Base-by-base conservation (phyloP, 2,797 vertebrate genomes). In the Eulemur rubriventer region DNA sequence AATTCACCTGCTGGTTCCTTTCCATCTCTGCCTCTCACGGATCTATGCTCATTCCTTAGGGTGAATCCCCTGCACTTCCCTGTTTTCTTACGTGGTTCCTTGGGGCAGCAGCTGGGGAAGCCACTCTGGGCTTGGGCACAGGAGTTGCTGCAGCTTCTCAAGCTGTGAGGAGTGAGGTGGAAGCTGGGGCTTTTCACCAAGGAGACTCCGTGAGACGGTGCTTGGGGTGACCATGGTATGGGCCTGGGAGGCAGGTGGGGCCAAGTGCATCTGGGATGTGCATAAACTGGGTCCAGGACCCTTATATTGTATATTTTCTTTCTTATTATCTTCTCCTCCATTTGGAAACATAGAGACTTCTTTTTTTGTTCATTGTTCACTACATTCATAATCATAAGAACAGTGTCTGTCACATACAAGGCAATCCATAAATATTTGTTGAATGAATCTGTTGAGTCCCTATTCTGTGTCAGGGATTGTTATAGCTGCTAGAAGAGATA, bases 341-440 rank as follows among this genome's bases (percentile, higher is more conserved):
- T 17, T 89, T 67, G 61, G 52, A 69, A 87, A 57, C 46, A 69
- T 8, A 67, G 41, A n/a, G 26, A 33, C 8, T 59, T 46, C 46
- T 93, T 90, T 24, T 83, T 94, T 88, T 78, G 38, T 79, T 86
- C 50, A 83, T 41, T 28, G 43, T 50, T 89, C 43, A 89, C 65
- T 38, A 1, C n/a, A 46, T 61, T 24, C 24, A 12, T 28, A 65
- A 80, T 78, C 52, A 33, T 14, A 79, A 83, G 41, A 84, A 81
- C 12, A 50, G 35, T 63, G 14, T 88, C 48, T 83, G 57, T 14
- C 30, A 69, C 61, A 28, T 63, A 57, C 13, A 38, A 89, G 18
- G 24, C 24, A 61, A 20, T 87, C 61, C n/a, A 18, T 75, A 79
- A 89, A 80, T 83, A 91, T 9, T 50, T 88, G 65, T 13, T 78